phyloP scores from a whole-genome alignment of 1,140 invertebrate genomes.

The Diachasma alloeum region DNA sequence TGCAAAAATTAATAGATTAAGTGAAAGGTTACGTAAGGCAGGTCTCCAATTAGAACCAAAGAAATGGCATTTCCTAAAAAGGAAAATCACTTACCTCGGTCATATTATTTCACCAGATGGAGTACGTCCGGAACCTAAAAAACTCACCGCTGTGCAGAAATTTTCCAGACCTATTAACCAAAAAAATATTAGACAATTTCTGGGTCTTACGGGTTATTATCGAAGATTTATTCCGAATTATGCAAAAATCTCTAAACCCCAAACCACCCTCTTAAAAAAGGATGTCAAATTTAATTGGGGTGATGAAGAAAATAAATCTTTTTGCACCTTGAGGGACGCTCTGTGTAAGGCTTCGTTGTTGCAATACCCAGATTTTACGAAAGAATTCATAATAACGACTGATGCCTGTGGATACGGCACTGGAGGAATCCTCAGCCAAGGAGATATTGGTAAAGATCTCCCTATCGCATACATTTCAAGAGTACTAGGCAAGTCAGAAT shows the following conservation, averaged over 20 bases:
- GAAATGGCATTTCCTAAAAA: not conserved
- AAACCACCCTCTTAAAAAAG: not conserved
- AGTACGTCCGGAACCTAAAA: constrained; percentile 33
- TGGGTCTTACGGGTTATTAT: not conserved
- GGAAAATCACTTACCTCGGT: constrained; percentile 31
- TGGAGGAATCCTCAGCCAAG: not conserved
- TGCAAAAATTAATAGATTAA: not conserved
- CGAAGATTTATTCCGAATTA: not conserved
- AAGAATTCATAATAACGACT: constrained; percentile 43
- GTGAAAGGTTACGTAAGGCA: not conserved
- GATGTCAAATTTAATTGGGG: not conserved
- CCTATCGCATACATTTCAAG: not conserved
- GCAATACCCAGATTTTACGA: constrained; percentile 12
- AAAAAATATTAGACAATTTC: constrained; percentile 5
- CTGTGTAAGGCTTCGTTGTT: not conserved
- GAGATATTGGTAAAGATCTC: not conserved
- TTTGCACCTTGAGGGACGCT: not conserved
- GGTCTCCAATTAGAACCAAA: not conserved
- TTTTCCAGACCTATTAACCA: constrained; percentile 24
- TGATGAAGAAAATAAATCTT: not conserved
- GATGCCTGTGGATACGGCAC: not conserved
- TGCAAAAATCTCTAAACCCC: not conserved
- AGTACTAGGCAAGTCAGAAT: not conserved
- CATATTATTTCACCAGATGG: constrained; percentile 31
- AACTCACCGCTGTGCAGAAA: constrained; percentile 22